phyloP scores from a whole-genome alignment of 1,140 invertebrate genomes.

The Hyles vespertilio region DNA sequence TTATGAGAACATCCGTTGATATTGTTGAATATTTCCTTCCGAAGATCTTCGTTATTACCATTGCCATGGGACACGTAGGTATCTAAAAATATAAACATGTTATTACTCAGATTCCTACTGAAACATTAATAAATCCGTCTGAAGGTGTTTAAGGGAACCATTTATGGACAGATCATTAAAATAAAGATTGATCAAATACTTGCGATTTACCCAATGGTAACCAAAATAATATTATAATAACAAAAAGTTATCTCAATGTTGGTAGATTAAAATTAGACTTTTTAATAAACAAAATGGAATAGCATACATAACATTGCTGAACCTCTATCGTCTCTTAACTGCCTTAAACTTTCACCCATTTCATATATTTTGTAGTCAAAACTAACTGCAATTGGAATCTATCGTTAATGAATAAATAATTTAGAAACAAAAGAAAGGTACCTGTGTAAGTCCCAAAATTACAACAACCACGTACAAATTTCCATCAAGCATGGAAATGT shows the following conservation, averaged over 20 bases:
- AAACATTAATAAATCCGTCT: no score
- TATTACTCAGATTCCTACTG: no score
- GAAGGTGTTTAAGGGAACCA: no score
- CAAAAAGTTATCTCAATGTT: no score
- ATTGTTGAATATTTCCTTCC: slow-evolving; percentile 26
- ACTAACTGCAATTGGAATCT: not conserved
- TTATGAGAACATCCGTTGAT: slow-evolving; percentile 7
- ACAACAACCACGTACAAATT: slow-evolving; percentile 33
- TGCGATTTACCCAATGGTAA: no score
- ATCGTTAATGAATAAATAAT: not conserved
- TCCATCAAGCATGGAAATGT: slow-evolving; percentile 30
- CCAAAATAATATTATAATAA: no score
- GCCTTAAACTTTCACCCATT: no score
- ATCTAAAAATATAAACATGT: slow-evolving; percentile 20
- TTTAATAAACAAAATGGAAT: no score
- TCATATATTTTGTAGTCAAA: not conserved
- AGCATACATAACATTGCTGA: no score
- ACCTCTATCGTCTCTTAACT: no score
- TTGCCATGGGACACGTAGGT: slow-evolving; percentile 14
- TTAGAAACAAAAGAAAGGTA: slow-evolving; percentile 14
- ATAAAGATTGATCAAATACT: no score
- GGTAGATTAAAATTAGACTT: no score
- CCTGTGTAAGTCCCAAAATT: slow-evolving; percentile 38
- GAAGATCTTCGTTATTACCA: slow-evolving; percentile 27
- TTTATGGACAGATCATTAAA: not conserved